Percentiles rank a stretch among this genome's conserved stretches.
Conservation (phyloP, 2,113 vertebrate species). For the Haemorhous mexicanus region DNA sequence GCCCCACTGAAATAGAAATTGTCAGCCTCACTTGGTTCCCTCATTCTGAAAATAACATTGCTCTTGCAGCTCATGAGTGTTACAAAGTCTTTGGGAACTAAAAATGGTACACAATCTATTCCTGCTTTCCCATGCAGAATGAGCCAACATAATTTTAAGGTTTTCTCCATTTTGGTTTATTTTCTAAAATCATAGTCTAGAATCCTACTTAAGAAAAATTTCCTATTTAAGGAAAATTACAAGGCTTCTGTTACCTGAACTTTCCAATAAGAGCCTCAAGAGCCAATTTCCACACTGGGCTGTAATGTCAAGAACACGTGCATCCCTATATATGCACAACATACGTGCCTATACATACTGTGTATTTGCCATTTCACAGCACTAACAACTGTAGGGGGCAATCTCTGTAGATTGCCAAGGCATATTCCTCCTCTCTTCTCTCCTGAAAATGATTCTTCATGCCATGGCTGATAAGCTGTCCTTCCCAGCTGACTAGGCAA, state of each 20-base stretch:
- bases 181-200: neutral
- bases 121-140: neutral
- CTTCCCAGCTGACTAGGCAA: neutral
- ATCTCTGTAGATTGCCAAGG: neutral
- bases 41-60: neutral
- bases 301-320: fast-evolving
- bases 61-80: neutral
- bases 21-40: neutral
- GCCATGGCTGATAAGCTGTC: neutral
- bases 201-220: neutral
- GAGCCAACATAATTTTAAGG: neutral
- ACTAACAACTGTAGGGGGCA: neutral
- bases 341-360: neutral
- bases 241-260: neutral
- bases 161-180: neutral
- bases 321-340: neutral
- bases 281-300: neutral
- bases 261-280: neutral
- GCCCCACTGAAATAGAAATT: neutral
- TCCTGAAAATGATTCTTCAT: neutral
- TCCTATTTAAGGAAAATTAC: neutral
- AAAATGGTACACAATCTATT: fast-evolving
- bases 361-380: neutral
- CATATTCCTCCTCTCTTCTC: neutral
- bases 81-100: neutral